Percentiles rank a stretch among this genome's conserved stretches.
phyloP scores from a whole-genome alignment of 2,888 invertebrate species.

The Acronicta alni region DNA sequence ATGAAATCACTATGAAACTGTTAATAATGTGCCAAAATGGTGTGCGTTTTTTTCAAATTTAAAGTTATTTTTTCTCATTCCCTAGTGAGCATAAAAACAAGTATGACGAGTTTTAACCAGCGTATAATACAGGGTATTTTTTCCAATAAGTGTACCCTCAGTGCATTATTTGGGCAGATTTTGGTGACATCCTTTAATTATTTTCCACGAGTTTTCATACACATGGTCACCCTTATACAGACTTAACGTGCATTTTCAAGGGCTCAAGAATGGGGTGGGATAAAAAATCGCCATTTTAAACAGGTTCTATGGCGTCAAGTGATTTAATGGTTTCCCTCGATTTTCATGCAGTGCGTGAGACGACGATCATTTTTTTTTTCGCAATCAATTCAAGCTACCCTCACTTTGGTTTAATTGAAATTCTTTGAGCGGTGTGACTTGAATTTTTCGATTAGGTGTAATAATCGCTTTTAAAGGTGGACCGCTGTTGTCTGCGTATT shows the following conservation, averaged over 20 bases:
- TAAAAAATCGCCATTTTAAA: conserved; percentile 86
- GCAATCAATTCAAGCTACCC: conserved; percentile 80
- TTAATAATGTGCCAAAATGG: no score
- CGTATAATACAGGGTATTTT: no score
- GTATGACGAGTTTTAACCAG: no score
- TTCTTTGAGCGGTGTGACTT: conserved; percentile 76
- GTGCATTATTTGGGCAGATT: no score
- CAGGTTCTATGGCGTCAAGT: conserved; percentile 83
- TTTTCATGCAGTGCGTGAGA: conserved; percentile 80
- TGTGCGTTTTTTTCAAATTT: no score
- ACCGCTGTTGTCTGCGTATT: conserved; percentile 16
- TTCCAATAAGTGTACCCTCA: no score
- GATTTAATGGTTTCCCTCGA: conserved; percentile 84
- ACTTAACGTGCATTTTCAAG: conserved; percentile 52
- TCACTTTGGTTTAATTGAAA: conserved; percentile 77
- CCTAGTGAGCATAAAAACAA: no score
- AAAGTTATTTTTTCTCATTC: no score
- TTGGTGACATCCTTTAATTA: no score
- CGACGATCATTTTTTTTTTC: conserved; percentile 82
- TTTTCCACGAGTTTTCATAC: not conserved
- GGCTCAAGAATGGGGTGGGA: conserved; percentile 64
- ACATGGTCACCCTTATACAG: conserved; percentile 25
- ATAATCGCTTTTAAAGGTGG: conserved; percentile 46
- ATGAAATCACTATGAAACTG: no score
- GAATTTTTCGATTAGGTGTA: conserved; percentile 65